Base-by-base conservation (phyloP, 2,888 invertebrate species). In the Drosophila robusta region DNA sequence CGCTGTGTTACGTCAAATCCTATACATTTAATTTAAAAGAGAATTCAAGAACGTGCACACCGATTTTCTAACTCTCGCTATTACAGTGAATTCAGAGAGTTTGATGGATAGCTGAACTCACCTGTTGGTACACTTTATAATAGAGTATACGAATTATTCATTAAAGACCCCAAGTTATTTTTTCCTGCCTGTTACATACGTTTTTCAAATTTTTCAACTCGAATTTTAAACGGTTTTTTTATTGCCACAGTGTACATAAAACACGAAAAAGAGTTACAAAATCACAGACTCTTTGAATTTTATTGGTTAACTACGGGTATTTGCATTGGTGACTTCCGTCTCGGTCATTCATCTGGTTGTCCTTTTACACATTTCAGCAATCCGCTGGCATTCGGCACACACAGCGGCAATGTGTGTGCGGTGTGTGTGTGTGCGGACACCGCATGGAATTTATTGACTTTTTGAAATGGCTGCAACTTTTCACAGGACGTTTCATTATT, bases 371-470 rank as follows among this genome's bases (percentile, higher is more conserved):
- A 67, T 58, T 62, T 56, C n/a, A 41, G 26, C 72, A 76, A 45
- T 36, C 72, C 42, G 11, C 36, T 39, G 39, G 68, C 57, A 58
- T 62, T 61, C 65, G 44, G 49, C 56, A 65, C 38, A 67, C 50
- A 69, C 32, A 52, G 34, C 45, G 8, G 29, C 29, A 29, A 24
- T 41, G 26, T 41, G 16, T 12, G n/a, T 22, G n/a, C 22, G 36
- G n/a, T 22, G n/a, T 36, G 36, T 11, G 34, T 42, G 36, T 26
- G n/a, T 52, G 55, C 32, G 24, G 55, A 58, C 54, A 47, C 42
- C 44, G 42, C 47, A 49, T 8, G 38, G 42, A 64, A 45, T 68
- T 72, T 64, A 77, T 75, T 77, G 78, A 77, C 68, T 68, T 63
- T 71, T 63, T 52, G 49, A 54, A 75, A 60, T 52, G 62, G 45